Percentiles rank a stretch among this genome's conserved stretches.
These are phyloP conservation scores for Calameuta pallipes DNA, from an alignment of 2,888 invertebrate species.

Conservation along the genomic window DNA sequence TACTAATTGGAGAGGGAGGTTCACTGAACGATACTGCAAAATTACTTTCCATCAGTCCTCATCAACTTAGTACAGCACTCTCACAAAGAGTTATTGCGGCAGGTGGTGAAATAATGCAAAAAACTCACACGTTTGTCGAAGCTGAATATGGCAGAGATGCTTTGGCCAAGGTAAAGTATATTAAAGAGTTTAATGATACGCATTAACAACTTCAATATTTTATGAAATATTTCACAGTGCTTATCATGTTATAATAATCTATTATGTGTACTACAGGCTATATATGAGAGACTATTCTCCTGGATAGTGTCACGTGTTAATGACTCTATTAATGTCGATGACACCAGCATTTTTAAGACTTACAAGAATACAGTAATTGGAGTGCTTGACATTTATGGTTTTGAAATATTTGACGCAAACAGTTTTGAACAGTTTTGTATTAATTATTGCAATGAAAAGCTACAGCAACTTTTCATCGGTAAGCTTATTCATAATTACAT, in stretches of 20 bases:
- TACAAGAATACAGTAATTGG: constrained; percentile 88
- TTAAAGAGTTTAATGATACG: no score
- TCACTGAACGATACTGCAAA: constrained; percentile 74
- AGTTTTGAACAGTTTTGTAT: constrained; percentile 99
- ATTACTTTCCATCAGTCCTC: constrained; percentile 70
- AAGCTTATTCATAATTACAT: constrained; percentile 40
- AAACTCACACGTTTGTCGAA: constrained; percentile 86
- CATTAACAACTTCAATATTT: no score
- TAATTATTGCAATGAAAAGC: constrained; percentile 98
- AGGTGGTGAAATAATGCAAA: constrained; percentile 91
- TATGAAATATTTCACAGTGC: no score
- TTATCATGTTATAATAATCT: not conserved
- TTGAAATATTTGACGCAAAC: constrained; percentile 97
- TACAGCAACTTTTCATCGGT: constrained; percentile 97
- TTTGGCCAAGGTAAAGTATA: constrained; percentile 78
- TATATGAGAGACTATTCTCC: constrained; percentile 93
- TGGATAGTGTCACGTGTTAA: constrained; percentile 96
- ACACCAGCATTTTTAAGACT: constrained; percentile 66
- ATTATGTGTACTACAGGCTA: constrained; percentile 71
- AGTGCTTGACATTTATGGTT: constrained; percentile 98
- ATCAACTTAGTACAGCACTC: constrained; percentile 79
- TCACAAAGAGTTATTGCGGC: constrained; percentile 92
- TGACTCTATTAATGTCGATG: constrained; percentile 85
- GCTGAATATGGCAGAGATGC: constrained; percentile 93
- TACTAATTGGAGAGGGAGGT: constrained; percentile 71